Evolutionary conservation across 2,797 vertebrate genomes (phyloP).

Genomic region (Melanotaenia boesemani): DNA sequence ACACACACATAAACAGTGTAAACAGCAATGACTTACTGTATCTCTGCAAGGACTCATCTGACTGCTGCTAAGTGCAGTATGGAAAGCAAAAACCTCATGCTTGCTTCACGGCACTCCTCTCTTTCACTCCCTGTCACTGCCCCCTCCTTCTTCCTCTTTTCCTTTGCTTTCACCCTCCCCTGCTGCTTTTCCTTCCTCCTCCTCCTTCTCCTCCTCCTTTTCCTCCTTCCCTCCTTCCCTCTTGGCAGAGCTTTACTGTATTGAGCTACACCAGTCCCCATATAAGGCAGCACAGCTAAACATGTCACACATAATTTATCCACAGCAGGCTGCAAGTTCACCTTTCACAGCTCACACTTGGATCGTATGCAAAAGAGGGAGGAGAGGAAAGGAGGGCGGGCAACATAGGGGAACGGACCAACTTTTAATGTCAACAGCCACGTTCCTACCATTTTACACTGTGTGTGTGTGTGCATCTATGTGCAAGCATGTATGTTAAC

Average conservation of each 20-base stretch:
- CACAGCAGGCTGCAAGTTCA: slow-evolving; percentile 84
- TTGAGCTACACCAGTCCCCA: slow-evolving; percentile 84
- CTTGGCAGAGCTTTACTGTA: slow-evolving; percentile 80
- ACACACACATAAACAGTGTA: slow-evolving; percentile 37
- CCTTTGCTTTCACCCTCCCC: slow-evolving; percentile 56
- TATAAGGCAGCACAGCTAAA: slow-evolving; percentile 90
- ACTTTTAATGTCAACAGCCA: slow-evolving; percentile 77
- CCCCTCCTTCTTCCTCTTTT: slow-evolving; percentile 63
- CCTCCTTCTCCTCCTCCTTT: slow-evolving; percentile 56
- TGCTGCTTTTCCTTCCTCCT: slow-evolving; percentile 46
- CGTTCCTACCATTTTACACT: slow-evolving; percentile 55
- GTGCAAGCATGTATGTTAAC: slow-evolving; percentile 50
- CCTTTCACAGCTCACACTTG: slow-evolving; percentile 82
- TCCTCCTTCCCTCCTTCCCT: slow-evolving; percentile 62
- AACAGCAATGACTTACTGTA: slow-evolving; percentile 83
- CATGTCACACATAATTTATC: slow-evolving; percentile 90
- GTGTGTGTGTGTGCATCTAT: not conserved
- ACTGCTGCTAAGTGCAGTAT: slow-evolving; percentile 84
- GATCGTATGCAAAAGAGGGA: slow-evolving; percentile 68
- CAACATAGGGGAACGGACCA: slow-evolving; percentile 75
- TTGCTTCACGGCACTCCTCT: slow-evolving; percentile 79
- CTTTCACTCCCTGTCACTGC: slow-evolving; percentile 71
- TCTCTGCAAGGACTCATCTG: slow-evolving; percentile 84
- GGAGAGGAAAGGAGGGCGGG: slow-evolving; percentile 30
- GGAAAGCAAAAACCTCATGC: slow-evolving; percentile 81